These are phyloP conservation scores for Dorcus parallelipipedus DNA, from an alignment of 2,888 invertebrate genomes.

Conservation along the genomic window DNA sequence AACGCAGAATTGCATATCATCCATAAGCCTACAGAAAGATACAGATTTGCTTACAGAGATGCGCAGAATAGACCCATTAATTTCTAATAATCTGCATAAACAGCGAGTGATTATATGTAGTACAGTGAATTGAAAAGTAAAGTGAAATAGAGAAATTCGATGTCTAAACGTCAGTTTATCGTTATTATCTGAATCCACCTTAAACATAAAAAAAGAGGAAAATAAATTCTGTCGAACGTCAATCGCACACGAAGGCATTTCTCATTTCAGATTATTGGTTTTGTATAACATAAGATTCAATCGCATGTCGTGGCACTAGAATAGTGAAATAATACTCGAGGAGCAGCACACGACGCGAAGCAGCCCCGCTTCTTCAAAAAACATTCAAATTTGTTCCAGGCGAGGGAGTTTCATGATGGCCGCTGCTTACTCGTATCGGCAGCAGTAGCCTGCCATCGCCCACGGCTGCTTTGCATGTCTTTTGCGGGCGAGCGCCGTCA, in stretches of 20 bases:
- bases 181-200: too few relatives aligned
- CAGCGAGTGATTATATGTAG: too few relatives aligned
- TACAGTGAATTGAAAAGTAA: too few relatives aligned
- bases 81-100: too few relatives aligned
- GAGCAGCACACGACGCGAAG: neutral
- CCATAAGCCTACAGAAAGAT: too few relatives aligned
- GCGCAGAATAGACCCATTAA: too few relatives aligned
- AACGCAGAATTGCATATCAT: too few relatives aligned
- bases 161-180: too few relatives aligned
- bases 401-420: slow-evolving; percentile 40
- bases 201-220: too few relatives aligned
- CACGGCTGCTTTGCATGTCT: slow-evolving; percentile 37
- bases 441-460: slow-evolving; percentile 25
- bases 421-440: slow-evolving; percentile 21
- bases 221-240: slow-evolving; percentile 21
- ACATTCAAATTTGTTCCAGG: slow-evolving; percentile 41
- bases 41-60: too few relatives aligned
- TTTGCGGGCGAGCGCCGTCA: slow-evolving; percentile 32
- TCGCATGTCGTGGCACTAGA: neutral
- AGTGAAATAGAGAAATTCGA: too few relatives aligned
- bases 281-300: slow-evolving; percentile 27
- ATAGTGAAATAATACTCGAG: slow-evolving; percentile 1
- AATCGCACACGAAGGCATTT: slow-evolving; percentile 33
- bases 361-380: slow-evolving; percentile 27
- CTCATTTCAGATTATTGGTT: slow-evolving; percentile 38